Evolutionary conservation across 2,888 invertebrate genomes (phyloP).

Genomic region (Chrysotoxum bicinctum): DNA sequence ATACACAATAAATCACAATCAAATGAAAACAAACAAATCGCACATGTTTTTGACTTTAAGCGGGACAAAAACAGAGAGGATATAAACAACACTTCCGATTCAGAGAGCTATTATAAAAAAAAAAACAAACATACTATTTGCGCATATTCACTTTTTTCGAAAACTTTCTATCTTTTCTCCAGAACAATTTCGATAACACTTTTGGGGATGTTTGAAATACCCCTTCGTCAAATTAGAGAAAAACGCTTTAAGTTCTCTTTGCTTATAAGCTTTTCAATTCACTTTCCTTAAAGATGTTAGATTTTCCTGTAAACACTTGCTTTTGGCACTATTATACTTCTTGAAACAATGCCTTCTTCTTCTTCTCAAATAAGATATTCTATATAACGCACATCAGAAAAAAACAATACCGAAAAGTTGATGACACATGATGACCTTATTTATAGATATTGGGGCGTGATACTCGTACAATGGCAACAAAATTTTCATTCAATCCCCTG

Average conservation of each 20-base stretch:
- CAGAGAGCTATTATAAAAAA: not conserved
- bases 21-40: slow-evolving; percentile 65
- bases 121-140: slow-evolving; percentile 35
- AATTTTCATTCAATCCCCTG: slow-evolving; percentile 18
- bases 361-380: slow-evolving; percentile 41
- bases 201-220: not conserved
- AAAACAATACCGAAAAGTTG: slow-evolving; percentile 62
- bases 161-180: slow-evolving; percentile 25
- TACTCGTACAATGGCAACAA: slow-evolving; percentile 53
- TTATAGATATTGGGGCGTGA: slow-evolving; percentile 71
- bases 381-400: slow-evolving; percentile 32
- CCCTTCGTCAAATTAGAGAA: slow-evolving; percentile 10
- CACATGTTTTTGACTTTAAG: slow-evolving; percentile 55
- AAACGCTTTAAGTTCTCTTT: slow-evolving; percentile 20
- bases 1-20: slow-evolving; percentile 66
- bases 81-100: not conserved
- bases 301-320: slow-evolving; percentile 51
- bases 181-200: not conserved
- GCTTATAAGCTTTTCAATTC: slow-evolving; percentile 58
- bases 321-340: slow-evolving; percentile 39
- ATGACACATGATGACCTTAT: slow-evolving; percentile 67
- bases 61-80: slow-evolving; percentile 45
- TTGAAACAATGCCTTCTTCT: slow-evolving; percentile 56
- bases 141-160: slow-evolving; percentile 56
- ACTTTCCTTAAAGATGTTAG: slow-evolving; percentile 51